Evolutionary conservation across 2,888 invertebrate species (phyloP).

Genomic region (Oligia strigilis): DNA sequence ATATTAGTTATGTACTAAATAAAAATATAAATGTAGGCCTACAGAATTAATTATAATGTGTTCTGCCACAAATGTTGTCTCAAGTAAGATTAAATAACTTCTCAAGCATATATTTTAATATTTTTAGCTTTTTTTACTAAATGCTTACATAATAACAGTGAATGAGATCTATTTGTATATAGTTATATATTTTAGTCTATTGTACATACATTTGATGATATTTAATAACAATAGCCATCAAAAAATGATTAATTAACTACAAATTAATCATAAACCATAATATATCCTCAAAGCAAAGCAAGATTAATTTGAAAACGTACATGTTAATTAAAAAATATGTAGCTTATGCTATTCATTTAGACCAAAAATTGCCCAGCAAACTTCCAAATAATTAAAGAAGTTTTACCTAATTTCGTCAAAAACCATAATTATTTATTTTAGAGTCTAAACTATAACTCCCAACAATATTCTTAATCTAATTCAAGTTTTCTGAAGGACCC

Average conservation of each 20-base stretch:
- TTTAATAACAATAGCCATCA: slow-evolving; percentile 58
- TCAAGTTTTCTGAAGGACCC: slow-evolving; percentile 96
- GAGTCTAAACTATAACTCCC: slow-evolving; percentile 5
- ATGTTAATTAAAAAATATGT: slow-evolving; percentile 25
- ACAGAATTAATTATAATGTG: slow-evolving; percentile 59
- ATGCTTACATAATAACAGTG: slow-evolving; percentile 52
- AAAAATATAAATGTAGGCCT: slow-evolving; percentile 64
- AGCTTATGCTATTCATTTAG: slow-evolving; percentile 17
- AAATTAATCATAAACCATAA: slow-evolving; percentile 41
- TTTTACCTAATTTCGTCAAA: slow-evolving; percentile 5
- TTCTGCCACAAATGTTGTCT: slow-evolving; percentile 50
- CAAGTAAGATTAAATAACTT: slow-evolving; percentile 36
- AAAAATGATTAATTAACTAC: slow-evolving; percentile 55
- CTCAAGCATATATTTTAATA: slow-evolving; percentile 37
- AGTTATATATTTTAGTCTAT: slow-evolving; percentile 53
- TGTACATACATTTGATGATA: slow-evolving; percentile 50
- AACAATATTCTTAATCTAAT: slow-evolving; percentile 91
- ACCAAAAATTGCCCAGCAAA: slow-evolving; percentile 13
- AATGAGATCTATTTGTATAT: slow-evolving; percentile 68
- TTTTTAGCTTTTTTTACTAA: slow-evolving; percentile 26
- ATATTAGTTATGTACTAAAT: slow-evolving; percentile 70
- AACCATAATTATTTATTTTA: slow-evolving; percentile 13
- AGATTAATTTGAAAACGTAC: slow-evolving; percentile 26
- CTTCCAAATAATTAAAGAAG: slow-evolving; percentile 12
- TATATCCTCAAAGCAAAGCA: slow-evolving; percentile 56